phyloP scores from a whole-genome alignment of 2,113 vertebrate species.

The Vicugna pacos region DNA sequence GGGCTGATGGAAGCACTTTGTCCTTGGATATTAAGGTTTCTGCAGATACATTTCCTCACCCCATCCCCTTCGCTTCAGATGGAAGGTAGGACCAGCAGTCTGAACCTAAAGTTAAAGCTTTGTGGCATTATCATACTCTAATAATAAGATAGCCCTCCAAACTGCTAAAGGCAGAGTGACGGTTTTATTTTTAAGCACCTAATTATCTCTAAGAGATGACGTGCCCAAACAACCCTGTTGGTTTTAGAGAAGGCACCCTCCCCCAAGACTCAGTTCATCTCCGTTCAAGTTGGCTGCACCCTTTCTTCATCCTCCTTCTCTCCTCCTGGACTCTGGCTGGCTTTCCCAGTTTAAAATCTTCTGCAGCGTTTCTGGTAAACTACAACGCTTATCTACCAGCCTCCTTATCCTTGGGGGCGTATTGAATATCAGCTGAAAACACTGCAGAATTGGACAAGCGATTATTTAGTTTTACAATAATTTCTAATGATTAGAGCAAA shows the following conservation, averaged over 20 bases:
- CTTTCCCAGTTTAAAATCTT: slow-evolving; percentile 68
- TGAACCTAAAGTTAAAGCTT: slow-evolving; percentile 12
- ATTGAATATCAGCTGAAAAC: slow-evolving; percentile 78
- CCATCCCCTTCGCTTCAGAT: background rate
- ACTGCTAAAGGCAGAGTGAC: background rate
- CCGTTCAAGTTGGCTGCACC: slow-evolving; percentile 75
- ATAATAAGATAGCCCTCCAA: background rate
- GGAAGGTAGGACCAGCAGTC: background rate
- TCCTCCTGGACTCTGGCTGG: slow-evolving; percentile 72
- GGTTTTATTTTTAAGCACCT: slow-evolving; percentile 60
- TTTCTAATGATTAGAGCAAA: slow-evolving; percentile 70
- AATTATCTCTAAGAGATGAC: slow-evolving; percentile 62
- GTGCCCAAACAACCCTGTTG: slow-evolving; percentile 56
- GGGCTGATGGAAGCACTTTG: background rate
- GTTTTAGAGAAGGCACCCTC: slow-evolving; percentile 58
- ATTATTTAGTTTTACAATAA: slow-evolving; percentile 73
- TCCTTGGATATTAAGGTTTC: background rate
- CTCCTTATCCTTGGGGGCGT: slow-evolving; percentile 51
- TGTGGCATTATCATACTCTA: background rate
- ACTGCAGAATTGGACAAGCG: slow-evolving; percentile 74
- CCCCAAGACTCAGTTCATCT: slow-evolving; percentile 63
- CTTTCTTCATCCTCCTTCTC: slow-evolving; percentile 42
- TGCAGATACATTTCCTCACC: background rate
- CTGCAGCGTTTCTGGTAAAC: slow-evolving; percentile 67
- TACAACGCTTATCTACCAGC: slow-evolving; percentile 66